Conservation (phyloP, 2,113 vertebrate genomes). For the Pachypanchax playfairii region DNA sequence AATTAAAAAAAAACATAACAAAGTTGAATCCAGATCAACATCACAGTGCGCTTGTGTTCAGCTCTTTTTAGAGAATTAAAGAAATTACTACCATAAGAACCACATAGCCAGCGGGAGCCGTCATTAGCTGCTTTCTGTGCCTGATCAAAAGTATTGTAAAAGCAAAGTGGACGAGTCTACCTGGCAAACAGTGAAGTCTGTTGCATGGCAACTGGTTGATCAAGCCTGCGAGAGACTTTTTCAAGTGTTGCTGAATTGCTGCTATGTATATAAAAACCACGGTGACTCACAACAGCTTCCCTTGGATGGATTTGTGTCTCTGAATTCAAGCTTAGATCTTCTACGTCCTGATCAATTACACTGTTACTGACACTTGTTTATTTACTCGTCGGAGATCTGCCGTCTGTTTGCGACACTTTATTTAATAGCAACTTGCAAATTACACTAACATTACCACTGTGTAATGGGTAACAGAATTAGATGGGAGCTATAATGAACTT, state of each 20-base stretch:
- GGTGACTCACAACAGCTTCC: conserved; percentile 53
- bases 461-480: conserved; percentile 8
- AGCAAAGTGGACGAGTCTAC: conserved; percentile 61
- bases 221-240: conserved; percentile 54
- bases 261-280: conserved; percentile 62
- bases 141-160: conserved; percentile 54
- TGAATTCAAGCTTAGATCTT: conserved; percentile 15
- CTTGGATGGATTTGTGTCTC: conserved; percentile 25
- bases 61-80: conserved; percentile 13
- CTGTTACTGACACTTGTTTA: neutral
- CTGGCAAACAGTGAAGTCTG: conserved; percentile 64
- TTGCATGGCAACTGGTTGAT: conserved; percentile 78
- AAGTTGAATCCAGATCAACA: conserved; percentile 1
- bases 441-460: conserved; percentile 9
- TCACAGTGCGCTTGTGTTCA: conserved; percentile 10
- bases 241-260: conserved; percentile 56
- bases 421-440: conserved; percentile 4
- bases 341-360: conserved; percentile 6
- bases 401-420: conserved; percentile 18
- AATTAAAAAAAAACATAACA: neutral
- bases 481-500: neutral
- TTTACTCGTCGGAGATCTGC: neutral
- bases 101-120: neutral
- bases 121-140: conserved; percentile 37
- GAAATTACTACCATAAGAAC: neutral